Evolutionary conservation across 2,888 invertebrate species (phyloP).

Genomic region (Frankliniella intonsa): DNA sequence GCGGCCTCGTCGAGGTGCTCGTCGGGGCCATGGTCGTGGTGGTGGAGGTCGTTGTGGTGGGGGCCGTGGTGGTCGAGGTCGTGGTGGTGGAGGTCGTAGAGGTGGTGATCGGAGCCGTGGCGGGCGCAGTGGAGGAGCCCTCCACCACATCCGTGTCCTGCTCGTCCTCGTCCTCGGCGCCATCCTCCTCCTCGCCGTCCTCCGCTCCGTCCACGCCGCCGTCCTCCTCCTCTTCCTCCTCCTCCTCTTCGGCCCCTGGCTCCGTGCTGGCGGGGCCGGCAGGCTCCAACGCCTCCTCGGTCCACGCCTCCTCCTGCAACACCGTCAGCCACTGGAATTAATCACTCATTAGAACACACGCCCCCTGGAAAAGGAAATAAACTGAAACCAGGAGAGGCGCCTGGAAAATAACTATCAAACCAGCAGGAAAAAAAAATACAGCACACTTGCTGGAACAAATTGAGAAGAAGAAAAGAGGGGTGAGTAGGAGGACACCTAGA

Average conservation of each 20-base stretch:
- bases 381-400: too few species aligned
- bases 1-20: not conserved
- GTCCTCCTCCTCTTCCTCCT: not conserved
- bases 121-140: not conserved
- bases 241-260: not conserved
- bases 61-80: not conserved
- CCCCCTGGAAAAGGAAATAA: not conserved
- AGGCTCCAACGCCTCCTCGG: not conserved
- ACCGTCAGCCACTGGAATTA: not conserved
- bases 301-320: not conserved
- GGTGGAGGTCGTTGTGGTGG: not conserved
- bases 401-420: too few species aligned
- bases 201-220: not conserved
- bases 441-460: too few species aligned
- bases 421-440: too few species aligned
- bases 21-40: not conserved
- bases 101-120: not conserved
- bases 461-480: not conserved
- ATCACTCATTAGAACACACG: not conserved
- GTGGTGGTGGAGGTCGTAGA: not conserved
- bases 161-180: not conserved
- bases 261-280: slow-evolving; percentile 10
- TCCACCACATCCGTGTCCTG: not conserved
- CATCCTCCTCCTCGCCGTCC: not conserved
- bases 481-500: not conserved